A percentile compares a stretch with the other conserved stretches of the same genome.
phyloP scores from a whole-genome alignment of 2,113 vertebrate genomes.

The Python bivittatus region DNA sequence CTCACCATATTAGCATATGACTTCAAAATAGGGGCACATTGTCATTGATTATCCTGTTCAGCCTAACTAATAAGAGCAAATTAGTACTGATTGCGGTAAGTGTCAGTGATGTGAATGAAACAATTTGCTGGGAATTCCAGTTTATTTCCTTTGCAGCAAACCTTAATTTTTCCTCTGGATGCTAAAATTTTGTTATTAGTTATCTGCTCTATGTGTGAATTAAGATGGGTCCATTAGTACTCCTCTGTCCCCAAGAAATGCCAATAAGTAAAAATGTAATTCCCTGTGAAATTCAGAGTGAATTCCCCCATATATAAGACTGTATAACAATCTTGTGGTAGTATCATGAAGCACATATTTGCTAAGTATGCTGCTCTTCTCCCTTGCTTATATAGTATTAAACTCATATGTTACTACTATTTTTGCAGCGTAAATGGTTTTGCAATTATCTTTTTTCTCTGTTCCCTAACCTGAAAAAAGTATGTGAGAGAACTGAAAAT shows the following conservation, averaged over 20 bases:
- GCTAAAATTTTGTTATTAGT: conserved; percentile 51
- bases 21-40: not conserved
- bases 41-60: not conserved
- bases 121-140: not conserved
- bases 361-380: not conserved
- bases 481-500: too few species aligned
- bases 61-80: conserved; percentile 20
- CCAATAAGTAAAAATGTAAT: not conserved
- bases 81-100: conserved; percentile 25
- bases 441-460: conserved; percentile 59
- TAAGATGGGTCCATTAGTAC: conserved; percentile 26
- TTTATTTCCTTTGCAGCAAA: conserved; percentile 37
- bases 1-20: not conserved
- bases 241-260: not conserved
- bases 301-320: not conserved
- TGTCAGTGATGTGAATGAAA: conserved; percentile 18
- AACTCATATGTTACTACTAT: accelerated
- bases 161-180: conserved; percentile 30
- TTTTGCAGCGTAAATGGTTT: not conserved
- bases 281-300: conserved; percentile 23
- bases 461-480: conserved; percentile 33
- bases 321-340: conserved; percentile 3
- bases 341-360: not conserved
- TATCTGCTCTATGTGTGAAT: conserved; percentile 37
- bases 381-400: accelerated